A percentile compares a stretch with the other conserved stretches of the same genome.
Conservation (phyloP, 2,888 invertebrate species). For the Blera fallax region DNA sequence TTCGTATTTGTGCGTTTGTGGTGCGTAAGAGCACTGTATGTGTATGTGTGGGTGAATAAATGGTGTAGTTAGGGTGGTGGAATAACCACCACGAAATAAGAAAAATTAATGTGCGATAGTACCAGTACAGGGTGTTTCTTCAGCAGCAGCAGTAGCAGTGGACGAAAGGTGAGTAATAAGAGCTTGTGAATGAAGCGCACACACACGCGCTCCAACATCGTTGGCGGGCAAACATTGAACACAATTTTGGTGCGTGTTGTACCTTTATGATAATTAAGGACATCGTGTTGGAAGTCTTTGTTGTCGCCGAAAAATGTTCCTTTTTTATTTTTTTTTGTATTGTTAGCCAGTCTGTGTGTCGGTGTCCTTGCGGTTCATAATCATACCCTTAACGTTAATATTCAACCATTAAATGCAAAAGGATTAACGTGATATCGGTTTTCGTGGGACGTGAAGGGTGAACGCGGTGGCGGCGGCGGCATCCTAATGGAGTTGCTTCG, state of each 20-base stretch:
- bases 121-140: constrained; percentile 88
- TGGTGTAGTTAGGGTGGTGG: constrained; percentile 60
- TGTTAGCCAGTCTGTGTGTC: background rate
- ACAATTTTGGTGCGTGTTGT: constrained; percentile 52
- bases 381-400: constrained; percentile 33
- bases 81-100: constrained; percentile 63
- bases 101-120: constrained; percentile 86
- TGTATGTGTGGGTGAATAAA: constrained; percentile 36
- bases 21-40: constrained; percentile 3
- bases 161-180: constrained; percentile 79
- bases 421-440: constrained; percentile 50
- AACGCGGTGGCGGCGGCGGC: background rate
- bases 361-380: constrained; percentile 42
- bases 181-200: constrained; percentile 59
- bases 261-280: constrained; percentile 49
- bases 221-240: constrained; percentile 43
- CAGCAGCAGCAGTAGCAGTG: constrained; percentile 80
- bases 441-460: constrained; percentile 2
- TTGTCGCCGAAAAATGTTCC: constrained; percentile 27
- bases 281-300: constrained; percentile 32
- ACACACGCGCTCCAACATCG: background rate
- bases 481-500: constrained; percentile 46
- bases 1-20: constrained; percentile 29
- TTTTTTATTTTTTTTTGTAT: constrained; percentile 20
- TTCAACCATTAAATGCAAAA: constrained; percentile 50